These are phyloP conservation scores for Pseudomyrmex pallidus DNA, from an alignment of 1,140 invertebrate species.

Conservation along the genomic window DNA sequence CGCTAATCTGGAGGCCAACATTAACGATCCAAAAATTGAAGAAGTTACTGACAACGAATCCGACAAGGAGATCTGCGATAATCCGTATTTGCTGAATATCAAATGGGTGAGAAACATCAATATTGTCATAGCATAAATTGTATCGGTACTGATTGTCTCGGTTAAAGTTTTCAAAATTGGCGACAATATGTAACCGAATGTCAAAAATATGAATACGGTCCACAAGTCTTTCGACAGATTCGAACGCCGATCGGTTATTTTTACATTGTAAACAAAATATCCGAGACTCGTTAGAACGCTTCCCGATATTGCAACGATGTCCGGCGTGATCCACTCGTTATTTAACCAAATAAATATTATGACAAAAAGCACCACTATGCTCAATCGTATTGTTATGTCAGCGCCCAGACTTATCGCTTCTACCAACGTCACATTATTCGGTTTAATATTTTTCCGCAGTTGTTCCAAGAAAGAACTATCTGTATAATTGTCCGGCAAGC, in stretches of 20 bases:
- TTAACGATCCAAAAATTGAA: slow-evolving; percentile 96
- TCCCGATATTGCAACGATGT: slow-evolving; percentile 87
- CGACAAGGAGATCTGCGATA: slow-evolving; percentile 91
- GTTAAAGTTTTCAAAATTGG: slow-evolving; percentile 97
- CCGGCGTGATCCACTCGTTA: slow-evolving; percentile 88
- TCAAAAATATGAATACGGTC: slow-evolving; percentile 91
- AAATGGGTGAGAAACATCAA: slow-evolving; percentile 95
- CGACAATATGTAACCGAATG: slow-evolving; percentile 94
- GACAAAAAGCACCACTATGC: slow-evolving; percentile 91
- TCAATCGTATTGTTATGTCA: slow-evolving; percentile 90
- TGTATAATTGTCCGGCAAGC: slow-evolving; percentile 96
- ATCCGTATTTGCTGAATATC: slow-evolving; percentile 96
- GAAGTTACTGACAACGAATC: slow-evolving; percentile 95
- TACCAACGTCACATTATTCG: slow-evolving; percentile 88
- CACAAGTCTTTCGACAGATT: slow-evolving; percentile 87
- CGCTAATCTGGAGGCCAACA: slow-evolving; percentile 95
- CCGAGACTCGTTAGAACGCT: slow-evolving; percentile 86
- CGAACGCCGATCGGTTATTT: slow-evolving; percentile 76
- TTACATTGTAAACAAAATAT: slow-evolving; percentile 86
- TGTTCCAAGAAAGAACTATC: slow-evolving; percentile 94
- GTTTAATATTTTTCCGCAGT: slow-evolving; percentile 93
- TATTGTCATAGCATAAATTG: slow-evolving; percentile 96
- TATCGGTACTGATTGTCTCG: slow-evolving; percentile 98
- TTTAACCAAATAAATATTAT: slow-evolving; percentile 91
- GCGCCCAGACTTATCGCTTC: slow-evolving; percentile 90